Evolutionary conservation across 64 coral and sea anemone species (phyloP), one percentile per base, ranked within the genome.

Genomic region (Astreopora myriophthalma): DNA sequence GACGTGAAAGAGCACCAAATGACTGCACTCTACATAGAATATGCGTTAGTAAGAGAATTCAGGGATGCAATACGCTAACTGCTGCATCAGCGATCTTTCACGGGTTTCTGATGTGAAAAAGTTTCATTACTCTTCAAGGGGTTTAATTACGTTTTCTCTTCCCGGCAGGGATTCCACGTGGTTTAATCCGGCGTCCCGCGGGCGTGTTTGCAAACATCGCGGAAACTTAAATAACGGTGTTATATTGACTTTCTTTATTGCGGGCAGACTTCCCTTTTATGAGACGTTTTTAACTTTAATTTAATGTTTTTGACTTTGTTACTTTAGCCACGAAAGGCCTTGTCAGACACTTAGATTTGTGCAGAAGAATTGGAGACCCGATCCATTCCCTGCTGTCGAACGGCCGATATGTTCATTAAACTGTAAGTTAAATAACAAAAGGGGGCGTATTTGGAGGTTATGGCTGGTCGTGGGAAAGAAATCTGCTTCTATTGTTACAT

Each of bases 141-240:
- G 6, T 11, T 55, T 55, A 55, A 55, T 55, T 0, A 55, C 51
- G 12, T 19, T 55, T 55, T 16, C 3, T 19, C 17, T 44, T 4
- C 13, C 8, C 79, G 32, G 31, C 34, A 82, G 79, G 79, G 79
- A 63, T 22, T 82, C 52, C 79, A 82, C 55, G 79, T 63, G 79
- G 57, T 62, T 19, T 36, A 34, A 22, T 19, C 57, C 7, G n/a
- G 31, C 13, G 19, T 80, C 48, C 48, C 6, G 48, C 76, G 3
- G 46, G 16, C 33, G 26, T 80, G 79, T 82, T 82, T 64, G 79
- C 52, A 38, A 82, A 64, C 79, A 82, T 38, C 52, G 55, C 33
- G 49, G 26, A 37, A 22, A 19, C 17, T 2, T 23, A 14, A 36
- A 82, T 26, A 82, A 60, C 17, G 79, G 79, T 60, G 79, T 62